Evolutionary conservation across 1,140 invertebrate species (phyloP), one percentile per base, ranked within the genome.

Genomic region (Microplitis mediator): DNA sequence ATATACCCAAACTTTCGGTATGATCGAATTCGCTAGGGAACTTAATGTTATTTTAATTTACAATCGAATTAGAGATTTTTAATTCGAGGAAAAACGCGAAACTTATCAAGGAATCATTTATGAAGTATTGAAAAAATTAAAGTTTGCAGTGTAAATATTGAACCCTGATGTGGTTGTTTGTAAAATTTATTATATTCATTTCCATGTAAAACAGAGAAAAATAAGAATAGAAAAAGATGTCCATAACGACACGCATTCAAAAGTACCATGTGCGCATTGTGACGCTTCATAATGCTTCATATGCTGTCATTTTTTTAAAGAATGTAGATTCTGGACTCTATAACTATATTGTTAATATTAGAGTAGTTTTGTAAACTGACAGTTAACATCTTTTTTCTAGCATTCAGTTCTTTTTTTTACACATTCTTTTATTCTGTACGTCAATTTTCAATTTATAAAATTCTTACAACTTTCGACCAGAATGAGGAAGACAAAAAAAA

Each of bases 241-340:
- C 4, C 4, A 14, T 78, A 76, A 82, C 84, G 80, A 83, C 81
- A 76, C 61, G 81, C 78, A 85, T 85, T 86, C 82, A 86, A 86
- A 86, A 86, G 84, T 85, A 84, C 85, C 83, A 80, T 14, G 13
- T 73, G 80, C 80, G 80, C 80, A 81, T 85, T 85, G 84, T 85
- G 83, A 85, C 83, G 72, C 80, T 80, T 82, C 82, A 84, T 86
- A 86, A 85, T 84, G 77, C 82, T 79, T 79, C 76, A 83, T 23
- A 23, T 80, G 74, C 81, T 82, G 81, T 84, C 78, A 80, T 81
- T 82, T 81, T 84, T 84, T 84, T 82, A 78, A 81, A 83, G 76
- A 78, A 83, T 80, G 78, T 80, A 81, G 81, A 83, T 23, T 58
- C 8, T 16, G 23, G 5, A 54, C 14, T 11, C 11, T 5, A 5